phyloP scores from a whole-genome alignment of 2,888 invertebrate genomes.

The Palloptera scutellata region DNA sequence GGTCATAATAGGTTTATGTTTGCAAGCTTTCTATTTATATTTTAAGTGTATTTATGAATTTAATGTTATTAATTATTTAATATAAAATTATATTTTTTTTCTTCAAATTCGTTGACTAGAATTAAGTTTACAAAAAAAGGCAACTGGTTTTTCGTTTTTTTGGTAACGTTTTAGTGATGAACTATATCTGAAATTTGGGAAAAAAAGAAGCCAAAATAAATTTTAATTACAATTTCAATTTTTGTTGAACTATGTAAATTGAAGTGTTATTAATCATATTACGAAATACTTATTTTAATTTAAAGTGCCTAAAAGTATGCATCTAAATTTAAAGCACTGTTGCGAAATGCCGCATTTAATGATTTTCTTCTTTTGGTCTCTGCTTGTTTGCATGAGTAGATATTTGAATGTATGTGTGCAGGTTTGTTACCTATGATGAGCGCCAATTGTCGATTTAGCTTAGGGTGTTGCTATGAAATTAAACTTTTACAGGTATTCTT shows the following conservation, averaged over 20 bases:
- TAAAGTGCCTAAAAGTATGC: constrained; percentile 22
- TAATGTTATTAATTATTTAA: constrained; percentile 19
- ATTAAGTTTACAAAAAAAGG: constrained; percentile 33
- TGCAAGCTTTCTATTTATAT: constrained; percentile 26
- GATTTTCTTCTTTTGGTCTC: not conserved
- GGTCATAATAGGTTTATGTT: constrained; percentile 53
- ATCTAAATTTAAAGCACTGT: not conserved
- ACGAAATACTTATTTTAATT: not conserved
- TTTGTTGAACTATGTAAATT: not conserved
- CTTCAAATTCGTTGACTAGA: constrained; percentile 43
- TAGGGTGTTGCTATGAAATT: constrained; percentile 63
- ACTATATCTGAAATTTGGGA: constrained; percentile 27
- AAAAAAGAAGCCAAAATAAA: not conserved
- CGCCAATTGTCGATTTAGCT: constrained; percentile 29
- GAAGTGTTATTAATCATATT: not conserved
- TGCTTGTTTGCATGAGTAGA: constrained; percentile 10
- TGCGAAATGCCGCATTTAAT: not conserved
- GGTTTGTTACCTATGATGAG: constrained; percentile 35
- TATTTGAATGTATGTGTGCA: constrained; percentile 20
- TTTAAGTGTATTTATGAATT: constrained; percentile 9
- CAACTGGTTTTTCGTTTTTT: constrained; percentile 28
- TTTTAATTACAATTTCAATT: constrained; percentile 1
- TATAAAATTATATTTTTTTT: constrained; percentile 33
- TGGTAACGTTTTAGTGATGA: constrained; percentile 19
- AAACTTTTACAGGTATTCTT: constrained; percentile 56